A percentile compares a stretch with the other conserved stretches of the same genome.
Conservation (phyloP, 2,797 vertebrate genomes). For the Tenualosa ilisha region DNA sequence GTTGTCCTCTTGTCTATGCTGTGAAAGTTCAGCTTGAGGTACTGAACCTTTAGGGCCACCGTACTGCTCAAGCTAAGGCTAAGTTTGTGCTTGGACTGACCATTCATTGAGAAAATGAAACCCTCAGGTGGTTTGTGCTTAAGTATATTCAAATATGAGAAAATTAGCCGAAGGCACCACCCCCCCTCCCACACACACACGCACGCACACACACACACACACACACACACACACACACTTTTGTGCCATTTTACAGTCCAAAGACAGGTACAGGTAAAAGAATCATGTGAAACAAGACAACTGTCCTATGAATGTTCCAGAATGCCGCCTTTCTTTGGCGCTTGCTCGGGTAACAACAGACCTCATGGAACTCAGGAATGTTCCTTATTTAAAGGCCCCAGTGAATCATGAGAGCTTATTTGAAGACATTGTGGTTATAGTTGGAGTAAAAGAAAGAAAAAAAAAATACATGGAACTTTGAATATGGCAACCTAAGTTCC, state of each 20-base stretch:
- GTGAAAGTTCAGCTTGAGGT: neutral
- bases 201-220: constrained; percentile 14
- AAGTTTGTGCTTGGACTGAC: neutral
- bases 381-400: neutral
- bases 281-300: neutral
- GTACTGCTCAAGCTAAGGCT: neutral
- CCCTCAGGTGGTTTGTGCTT: neutral
- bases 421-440: neutral
- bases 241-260: constrained; percentile 1
- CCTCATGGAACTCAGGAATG: neutral
- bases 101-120: neutral
- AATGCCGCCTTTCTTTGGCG: neutral
- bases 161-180: neutral
- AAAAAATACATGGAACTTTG: neutral
- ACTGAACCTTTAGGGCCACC: neutral
- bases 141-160: neutral
- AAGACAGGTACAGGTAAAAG: neutral
- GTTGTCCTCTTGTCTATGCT: neutral
- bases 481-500: neutral
- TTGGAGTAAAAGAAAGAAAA: neutral
- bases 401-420: neutral
- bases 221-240: neutral
- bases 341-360: neutral
- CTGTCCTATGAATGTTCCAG: neutral
- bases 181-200: neutral